These are phyloP conservation scores for Prenolepis imparis DNA, from an alignment of 2,888 invertebrate species.

Conservation along the genomic window DNA sequence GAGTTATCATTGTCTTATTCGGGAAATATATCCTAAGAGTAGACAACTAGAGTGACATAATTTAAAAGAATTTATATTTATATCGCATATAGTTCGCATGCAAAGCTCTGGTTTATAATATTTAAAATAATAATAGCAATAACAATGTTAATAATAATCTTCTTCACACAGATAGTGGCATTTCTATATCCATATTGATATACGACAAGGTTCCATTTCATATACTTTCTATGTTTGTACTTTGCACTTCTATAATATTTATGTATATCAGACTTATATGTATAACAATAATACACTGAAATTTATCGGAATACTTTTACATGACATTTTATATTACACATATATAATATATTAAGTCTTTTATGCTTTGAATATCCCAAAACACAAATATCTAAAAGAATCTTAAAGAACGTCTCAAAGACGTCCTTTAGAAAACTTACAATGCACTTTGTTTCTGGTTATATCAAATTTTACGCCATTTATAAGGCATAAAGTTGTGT, in stretches of 20 bases:
- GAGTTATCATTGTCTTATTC: conserved; percentile 11
- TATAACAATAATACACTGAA: conserved; percentile 9
- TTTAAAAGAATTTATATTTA: background rate
- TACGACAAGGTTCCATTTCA: conserved; percentile 2
- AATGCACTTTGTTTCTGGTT: background rate
- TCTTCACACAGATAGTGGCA: background rate
- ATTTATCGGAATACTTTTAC: background rate
- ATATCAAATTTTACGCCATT: conserved; percentile 10
- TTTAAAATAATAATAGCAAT: background rate
- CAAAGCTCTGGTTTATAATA: background rate
- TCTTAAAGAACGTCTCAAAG: background rate
- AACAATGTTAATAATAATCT: background rate
- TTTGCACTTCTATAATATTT: conserved; percentile 11
- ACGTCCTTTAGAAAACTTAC: background rate
- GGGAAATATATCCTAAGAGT: background rate
- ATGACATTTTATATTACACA: conserved; percentile 24
- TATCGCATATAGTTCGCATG: background rate
- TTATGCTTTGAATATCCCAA: background rate
- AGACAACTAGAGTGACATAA: background rate
- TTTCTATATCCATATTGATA: conserved; percentile 9
- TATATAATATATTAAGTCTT: conserved; percentile 2
- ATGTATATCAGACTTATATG: conserved; percentile 2
- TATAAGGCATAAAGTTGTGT: conserved; percentile 2
- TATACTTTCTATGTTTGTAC: conserved; percentile 43
- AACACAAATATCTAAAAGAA: conserved; percentile 19